phyloP scores from a whole-genome alignment of 2,113 vertebrate genomes.

The Trogon melanurus region DNA sequence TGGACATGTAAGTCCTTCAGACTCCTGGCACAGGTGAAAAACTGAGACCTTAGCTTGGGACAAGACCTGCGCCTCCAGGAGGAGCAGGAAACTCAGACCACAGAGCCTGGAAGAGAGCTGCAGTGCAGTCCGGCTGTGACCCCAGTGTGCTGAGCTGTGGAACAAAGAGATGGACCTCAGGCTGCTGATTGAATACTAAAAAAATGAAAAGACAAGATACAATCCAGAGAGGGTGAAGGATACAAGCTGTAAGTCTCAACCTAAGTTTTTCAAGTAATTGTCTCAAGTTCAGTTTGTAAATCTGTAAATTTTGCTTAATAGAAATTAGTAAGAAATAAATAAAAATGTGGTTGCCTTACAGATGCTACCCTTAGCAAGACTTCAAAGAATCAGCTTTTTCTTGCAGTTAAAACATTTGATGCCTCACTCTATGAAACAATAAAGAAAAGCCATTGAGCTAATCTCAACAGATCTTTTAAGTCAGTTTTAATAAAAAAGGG shows the following conservation, averaged over 20 bases:
- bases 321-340: neutral
- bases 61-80: neutral
- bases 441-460: neutral
- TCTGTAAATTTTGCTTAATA: neutral
- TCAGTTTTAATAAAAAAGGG: slow-evolving; percentile 60
- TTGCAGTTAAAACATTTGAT: slow-evolving; percentile 20
- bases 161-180: neutral
- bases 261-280: neutral
- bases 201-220: neutral
- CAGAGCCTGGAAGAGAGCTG: neutral
- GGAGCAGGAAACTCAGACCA: neutral
- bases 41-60: neutral
- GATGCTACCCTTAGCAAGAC: neutral
- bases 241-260: neutral
- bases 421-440: slow-evolving; percentile 12
- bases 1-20: neutral
- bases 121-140: fast-evolving
- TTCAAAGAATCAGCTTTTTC: neutral
- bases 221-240: neutral
- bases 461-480: slow-evolving; percentile 40
- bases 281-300: neutral
- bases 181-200: neutral
- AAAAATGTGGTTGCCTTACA: neutral
- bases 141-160: fast-evolving
- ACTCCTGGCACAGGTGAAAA: neutral